Conservation (phyloP, 2,113 vertebrate species). For the Phylloscopus whistleri region DNA sequence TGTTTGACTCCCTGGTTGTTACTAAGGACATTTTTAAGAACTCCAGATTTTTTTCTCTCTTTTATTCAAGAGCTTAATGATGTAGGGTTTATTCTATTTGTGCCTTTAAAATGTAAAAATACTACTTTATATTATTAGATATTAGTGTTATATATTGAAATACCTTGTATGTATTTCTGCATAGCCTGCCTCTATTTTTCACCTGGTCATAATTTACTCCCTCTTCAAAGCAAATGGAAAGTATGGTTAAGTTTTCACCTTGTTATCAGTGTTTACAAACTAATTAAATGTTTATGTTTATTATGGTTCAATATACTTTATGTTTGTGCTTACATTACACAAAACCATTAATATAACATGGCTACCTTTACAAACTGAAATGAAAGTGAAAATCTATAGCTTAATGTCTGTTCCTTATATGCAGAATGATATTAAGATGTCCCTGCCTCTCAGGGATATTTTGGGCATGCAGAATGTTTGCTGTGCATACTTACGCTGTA, state of each 20-base stretch:
- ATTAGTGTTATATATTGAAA: rapidly evolving
- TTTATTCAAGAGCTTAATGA: not conserved
- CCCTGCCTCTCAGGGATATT: not conserved
- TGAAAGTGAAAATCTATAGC: not conserved
- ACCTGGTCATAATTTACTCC: not conserved
- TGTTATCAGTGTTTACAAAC: not conserved
- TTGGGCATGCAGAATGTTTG: not conserved
- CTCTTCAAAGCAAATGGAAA: not conserved
- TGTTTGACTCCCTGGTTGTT: not conserved
- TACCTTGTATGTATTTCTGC: not conserved
- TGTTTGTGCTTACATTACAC: not conserved
- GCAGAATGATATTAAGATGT: not conserved
- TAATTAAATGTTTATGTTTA: not conserved
- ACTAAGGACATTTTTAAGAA: not conserved
- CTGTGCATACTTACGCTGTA: not conserved
- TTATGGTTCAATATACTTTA: not conserved
- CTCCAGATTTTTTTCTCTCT: not conserved
- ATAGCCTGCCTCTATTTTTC: not conserved
- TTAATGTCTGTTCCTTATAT: not conserved
- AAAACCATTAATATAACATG: not conserved
- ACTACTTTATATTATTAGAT: not conserved
- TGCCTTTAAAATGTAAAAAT: not conserved
- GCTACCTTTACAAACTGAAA: not conserved
- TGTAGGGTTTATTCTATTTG: not conserved
- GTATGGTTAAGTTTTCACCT: not conserved